Evolutionary conservation across 2,113 vertebrate genomes (phyloP).

Genomic region (Sylvia atricapilla): DNA sequence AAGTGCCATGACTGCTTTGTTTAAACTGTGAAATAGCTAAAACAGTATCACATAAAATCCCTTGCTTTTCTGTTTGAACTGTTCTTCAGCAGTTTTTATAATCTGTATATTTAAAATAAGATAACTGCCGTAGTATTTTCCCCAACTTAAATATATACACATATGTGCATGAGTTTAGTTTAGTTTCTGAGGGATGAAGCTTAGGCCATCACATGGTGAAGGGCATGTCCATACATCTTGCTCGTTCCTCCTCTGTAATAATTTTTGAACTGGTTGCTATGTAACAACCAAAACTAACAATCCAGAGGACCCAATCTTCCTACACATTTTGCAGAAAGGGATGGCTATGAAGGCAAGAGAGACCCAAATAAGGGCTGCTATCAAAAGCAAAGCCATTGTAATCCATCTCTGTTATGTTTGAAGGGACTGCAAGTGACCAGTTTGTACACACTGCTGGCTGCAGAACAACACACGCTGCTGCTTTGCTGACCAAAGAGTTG

Average conservation of each 20-base stretch:
- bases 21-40: neutral
- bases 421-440: neutral
- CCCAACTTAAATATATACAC: neutral
- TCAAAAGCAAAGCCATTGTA: neutral
- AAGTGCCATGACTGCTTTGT: neutral
- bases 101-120: constrained; percentile 10
- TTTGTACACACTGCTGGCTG: neutral
- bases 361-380: neutral
- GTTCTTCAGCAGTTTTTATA: neutral
- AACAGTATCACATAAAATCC: neutral
- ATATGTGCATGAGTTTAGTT: neutral
- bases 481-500: neutral
- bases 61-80: neutral
- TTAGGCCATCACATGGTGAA: neutral
- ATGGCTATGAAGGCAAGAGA: neutral
- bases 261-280: constrained; percentile 3
- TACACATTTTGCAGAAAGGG: neutral
- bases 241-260: neutral
- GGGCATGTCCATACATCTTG: neutral
- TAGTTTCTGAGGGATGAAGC: neutral
- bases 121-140: neutral
- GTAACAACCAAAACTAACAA: neutral
- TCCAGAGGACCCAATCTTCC: neutral
- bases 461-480: neutral
- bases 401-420: neutral